A percentile compares a stretch with the other conserved stretches of the same genome.
phyloP scores from a whole-genome alignment of 2,113 vertebrate genomes.

The Tursiops truncatus region DNA sequence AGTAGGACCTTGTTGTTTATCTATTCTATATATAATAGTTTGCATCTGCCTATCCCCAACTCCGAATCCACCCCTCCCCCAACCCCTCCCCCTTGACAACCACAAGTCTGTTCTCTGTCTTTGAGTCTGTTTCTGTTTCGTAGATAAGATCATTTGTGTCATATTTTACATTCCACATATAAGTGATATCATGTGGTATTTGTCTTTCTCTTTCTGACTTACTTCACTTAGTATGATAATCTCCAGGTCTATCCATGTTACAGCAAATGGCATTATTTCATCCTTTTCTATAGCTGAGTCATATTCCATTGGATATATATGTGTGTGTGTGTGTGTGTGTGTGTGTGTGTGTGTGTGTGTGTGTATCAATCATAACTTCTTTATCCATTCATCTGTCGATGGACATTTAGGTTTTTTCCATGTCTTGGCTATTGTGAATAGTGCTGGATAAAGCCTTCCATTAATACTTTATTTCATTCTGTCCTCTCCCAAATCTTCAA shows the following conservation, averaged over 20 bases:
- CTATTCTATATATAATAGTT: too few species aligned
- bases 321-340: too few species aligned
- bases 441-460: background rate
- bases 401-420: background rate
- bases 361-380: background rate
- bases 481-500: background rate
- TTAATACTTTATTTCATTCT: background rate
- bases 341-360: too few species aligned
- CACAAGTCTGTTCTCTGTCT: background rate
- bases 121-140: background rate
- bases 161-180: background rate
- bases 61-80: background rate
- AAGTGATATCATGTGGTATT: background rate
- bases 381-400: background rate
- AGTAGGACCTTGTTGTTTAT: too few species aligned
- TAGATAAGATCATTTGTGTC: background rate
- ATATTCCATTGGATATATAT: background rate
- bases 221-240: background rate
- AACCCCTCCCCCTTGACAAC: background rate
- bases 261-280: background rate
- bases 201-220: background rate
- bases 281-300: background rate
- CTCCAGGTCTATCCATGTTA: background rate
- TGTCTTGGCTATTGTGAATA: background rate
- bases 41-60: background rate